phyloP scores from a whole-genome alignment of 2,888 invertebrate species.

The Phragmatobia fuliginosa region DNA sequence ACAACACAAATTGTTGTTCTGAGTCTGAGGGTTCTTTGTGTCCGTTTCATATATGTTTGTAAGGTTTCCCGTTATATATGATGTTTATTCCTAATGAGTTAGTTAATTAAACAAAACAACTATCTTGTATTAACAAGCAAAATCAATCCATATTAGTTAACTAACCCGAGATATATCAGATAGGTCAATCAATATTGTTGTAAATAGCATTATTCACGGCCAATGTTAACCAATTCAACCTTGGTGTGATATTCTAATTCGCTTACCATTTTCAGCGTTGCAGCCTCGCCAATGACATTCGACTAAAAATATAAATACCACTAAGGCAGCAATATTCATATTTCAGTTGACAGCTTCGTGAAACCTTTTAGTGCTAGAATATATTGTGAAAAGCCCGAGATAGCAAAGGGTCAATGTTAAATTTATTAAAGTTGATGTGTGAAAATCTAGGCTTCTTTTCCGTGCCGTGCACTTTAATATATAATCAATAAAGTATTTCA shows the following conservation, averaged over 20 bases:
- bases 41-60: too few species aligned
- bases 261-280: too few species aligned
- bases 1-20: too few species aligned
- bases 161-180: too few species aligned
- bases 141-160: too few species aligned
- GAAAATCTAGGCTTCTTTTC: not conserved
- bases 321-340: not conserved
- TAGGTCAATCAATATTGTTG: too few species aligned
- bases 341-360: not conserved
- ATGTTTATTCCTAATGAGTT: too few species aligned
- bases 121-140: too few species aligned
- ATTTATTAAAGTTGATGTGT: not conserved
- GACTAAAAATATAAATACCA: not conserved
- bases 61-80: too few species aligned
- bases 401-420: not conserved
- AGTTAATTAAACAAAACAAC: too few species aligned
- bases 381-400: too few species aligned
- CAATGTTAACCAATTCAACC: not conserved
- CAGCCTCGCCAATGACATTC: not conserved
- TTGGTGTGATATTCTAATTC: not conserved
- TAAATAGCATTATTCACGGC: not conserved
- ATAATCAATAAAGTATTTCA: not conserved
- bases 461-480: not conserved
- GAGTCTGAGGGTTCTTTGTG: too few species aligned
- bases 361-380: not conserved